Conservation (phyloP, 1,140 invertebrate species). For the Formica exsecta region DNA sequence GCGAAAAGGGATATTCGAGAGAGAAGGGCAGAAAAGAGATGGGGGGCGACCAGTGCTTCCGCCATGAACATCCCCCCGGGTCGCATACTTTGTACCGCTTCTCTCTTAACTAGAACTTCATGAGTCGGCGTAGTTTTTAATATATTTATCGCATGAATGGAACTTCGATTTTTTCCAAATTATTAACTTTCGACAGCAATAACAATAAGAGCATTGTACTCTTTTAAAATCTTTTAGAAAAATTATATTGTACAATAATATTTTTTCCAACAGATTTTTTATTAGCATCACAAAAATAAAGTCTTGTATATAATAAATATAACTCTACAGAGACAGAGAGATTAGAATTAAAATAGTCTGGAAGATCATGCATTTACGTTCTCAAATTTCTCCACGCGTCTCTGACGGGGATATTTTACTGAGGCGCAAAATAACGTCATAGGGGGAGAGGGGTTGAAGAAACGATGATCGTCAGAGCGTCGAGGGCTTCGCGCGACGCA, state of each 20-base stretch:
- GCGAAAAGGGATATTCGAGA: constrained; percentile 44
- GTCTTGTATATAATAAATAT: not conserved
- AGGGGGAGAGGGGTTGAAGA: constrained; percentile 2
- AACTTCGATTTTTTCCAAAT: not conserved
- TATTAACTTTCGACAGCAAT: not conserved
- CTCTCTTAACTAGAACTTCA: constrained; percentile 54
- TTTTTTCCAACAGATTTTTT: not conserved
- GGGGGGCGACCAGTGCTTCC: constrained; percentile 29
- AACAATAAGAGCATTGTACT: not conserved
- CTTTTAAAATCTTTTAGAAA: not conserved
- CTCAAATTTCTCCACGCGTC: constrained; percentile 48
- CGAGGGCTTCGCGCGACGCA: constrained; percentile 52
- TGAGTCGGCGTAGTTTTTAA: not conserved
- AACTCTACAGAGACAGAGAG: not conserved
- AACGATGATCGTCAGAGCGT: constrained; percentile 33
- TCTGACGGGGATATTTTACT: constrained; percentile 53
- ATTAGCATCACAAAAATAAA: not conserved
- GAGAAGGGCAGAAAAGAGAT: constrained; percentile 23
- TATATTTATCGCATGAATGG: not conserved
- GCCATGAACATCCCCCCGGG: not conserved
- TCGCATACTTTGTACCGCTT: constrained; percentile 52
- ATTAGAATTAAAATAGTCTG: not conserved
- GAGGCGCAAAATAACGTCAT: constrained; percentile 27
- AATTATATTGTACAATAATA: not conserved
- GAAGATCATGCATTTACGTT: not conserved